These are phyloP conservation scores for Bombus difficillimus DNA, from an alignment of 1,140 invertebrate species.

Conservation along the genomic window DNA sequence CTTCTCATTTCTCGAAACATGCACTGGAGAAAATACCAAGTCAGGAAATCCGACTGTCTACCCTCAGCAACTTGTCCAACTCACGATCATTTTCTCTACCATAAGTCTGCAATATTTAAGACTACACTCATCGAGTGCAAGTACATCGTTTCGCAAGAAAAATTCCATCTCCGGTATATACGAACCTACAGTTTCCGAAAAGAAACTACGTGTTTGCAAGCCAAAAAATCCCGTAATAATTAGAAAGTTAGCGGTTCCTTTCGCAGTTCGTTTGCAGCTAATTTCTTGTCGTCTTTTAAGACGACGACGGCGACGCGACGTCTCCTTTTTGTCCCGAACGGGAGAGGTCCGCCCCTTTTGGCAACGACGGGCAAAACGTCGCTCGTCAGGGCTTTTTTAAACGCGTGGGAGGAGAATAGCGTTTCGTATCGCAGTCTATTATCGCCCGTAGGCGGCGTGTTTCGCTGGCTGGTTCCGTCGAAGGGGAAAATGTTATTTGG, in stretches of 20 bases:
- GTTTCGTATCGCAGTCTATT: constrained; percentile 66
- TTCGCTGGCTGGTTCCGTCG: constrained; percentile 67
- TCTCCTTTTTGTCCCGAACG: constrained; percentile 10
- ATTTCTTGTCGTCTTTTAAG: constrained; percentile 25
- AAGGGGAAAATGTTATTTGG: constrained; percentile 74
- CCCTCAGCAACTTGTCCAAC: too few species aligned
- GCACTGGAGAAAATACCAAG: too few species aligned
- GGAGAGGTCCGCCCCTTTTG: constrained; percentile 11
- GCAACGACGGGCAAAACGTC: background rate
- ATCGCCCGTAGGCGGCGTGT: constrained; percentile 64
- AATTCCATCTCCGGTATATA: too few species aligned
- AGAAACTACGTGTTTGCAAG: background rate
- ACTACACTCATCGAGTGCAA: too few species aligned
- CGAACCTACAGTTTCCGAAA: too few species aligned
- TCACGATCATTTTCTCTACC: too few species aligned
- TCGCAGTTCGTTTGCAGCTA: constrained; percentile 10
- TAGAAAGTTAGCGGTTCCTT: constrained; percentile 14
- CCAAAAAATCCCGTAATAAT: background rate
- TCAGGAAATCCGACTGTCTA: too few species aligned
- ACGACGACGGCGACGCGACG: background rate
- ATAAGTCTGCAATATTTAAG: too few species aligned
- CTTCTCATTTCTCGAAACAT: too few species aligned
- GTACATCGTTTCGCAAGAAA: too few species aligned
- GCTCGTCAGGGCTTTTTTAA: constrained; percentile 19
- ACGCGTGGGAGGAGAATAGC: background rate